phyloP scores from a whole-genome alignment of 2,888 invertebrate species.

The Hemistola chrysoprasaria region DNA sequence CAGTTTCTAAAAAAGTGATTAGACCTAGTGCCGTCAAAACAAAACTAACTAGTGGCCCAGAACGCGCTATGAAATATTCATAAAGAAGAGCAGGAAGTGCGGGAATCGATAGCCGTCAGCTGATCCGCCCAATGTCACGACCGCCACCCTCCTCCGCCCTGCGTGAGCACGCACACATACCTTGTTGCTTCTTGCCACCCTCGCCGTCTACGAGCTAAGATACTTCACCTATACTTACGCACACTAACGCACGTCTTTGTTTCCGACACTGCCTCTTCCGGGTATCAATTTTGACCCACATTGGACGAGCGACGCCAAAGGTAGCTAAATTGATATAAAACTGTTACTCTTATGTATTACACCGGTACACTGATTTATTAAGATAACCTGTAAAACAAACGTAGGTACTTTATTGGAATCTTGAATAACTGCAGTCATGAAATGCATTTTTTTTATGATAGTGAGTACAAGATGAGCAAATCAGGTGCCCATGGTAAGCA shows the following conservation, averaged over 20 bases:
- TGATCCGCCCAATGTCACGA: slow-evolving; percentile 80
- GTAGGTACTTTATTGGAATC: no score
- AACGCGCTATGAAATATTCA: slow-evolving; percentile 67
- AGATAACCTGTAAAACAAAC: no score
- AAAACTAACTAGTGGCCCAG: slow-evolving; percentile 36
- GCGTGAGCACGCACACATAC: slow-evolving; percentile 27
- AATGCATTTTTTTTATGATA: no score
- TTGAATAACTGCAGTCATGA: no score
- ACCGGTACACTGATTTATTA: no score
- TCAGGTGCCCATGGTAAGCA: no score
- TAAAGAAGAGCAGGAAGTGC: slow-evolving; percentile 68
- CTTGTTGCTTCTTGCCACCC: not conserved
- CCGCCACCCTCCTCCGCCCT: slow-evolving; percentile 45
- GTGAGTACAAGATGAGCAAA: no score
- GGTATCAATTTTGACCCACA: slow-evolving; percentile 21
- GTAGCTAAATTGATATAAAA: not conserved
- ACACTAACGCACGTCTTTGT: slow-evolving; percentile 21
- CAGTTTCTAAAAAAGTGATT: slow-evolving; percentile 3
- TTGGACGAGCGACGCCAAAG: slow-evolving; percentile 12
- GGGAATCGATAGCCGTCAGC: slow-evolving; percentile 75
- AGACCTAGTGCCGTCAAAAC: slow-evolving; percentile 44
- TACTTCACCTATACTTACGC: slow-evolving; percentile 25
- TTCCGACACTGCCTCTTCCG: slow-evolving; percentile 17
- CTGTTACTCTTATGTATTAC: no score
- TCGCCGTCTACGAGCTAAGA: not conserved